Evolutionary conservation across 2,888 invertebrate genomes (phyloP), one percentile per base, ranked within the genome.

Genomic region (Allygus modestus): DNA sequence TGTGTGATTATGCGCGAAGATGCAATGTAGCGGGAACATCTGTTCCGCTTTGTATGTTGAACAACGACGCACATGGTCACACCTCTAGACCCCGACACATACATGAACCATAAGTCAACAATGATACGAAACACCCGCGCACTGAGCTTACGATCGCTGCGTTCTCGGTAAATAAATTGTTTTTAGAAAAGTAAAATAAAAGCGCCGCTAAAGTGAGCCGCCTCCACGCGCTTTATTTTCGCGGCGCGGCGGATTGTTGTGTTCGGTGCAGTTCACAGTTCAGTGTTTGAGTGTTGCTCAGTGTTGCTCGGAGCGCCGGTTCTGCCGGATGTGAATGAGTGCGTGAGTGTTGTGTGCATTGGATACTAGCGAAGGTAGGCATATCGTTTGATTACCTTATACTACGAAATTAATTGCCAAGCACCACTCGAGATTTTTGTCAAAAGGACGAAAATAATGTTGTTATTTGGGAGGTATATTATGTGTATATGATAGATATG

Each of bases 151-250:
- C 46, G 17, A 46, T 4, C 46, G 46, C 46, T 23, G 23, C 20
- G 65, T 65, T 65, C 65, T 65, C 65, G 7, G 31, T 12, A 65
- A 65, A 65, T 46, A 15, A 65, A 28, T 9, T 1, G 28, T 28
- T 65, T 28, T 65, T 65, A 17, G 28, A 12, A 23, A 9, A 51
- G 77, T 51, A 1, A 77, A 77, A 5, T 77, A 77, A 77, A 77
- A 26, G 51, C 77, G 43, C 77, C 77, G 77, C 77, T 11, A 77
- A 77, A 46, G 15, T 23, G 71, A 20, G 28, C 77, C 46, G 77
- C 77, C 77, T 77, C 46, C 46, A 43, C 51, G 77, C 26, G 77
- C 37, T 51, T 77, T 77, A 77, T 77, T 46, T 77, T 77, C 77
- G 77, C 77, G 77, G 37, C 37, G 28, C 58, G 65, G 11, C 43